Evolutionary conservation across 2,113 vertebrate genomes (phyloP), one percentile per base, ranked within the genome.

Genomic region (Corvus hawaiiensis): DNA sequence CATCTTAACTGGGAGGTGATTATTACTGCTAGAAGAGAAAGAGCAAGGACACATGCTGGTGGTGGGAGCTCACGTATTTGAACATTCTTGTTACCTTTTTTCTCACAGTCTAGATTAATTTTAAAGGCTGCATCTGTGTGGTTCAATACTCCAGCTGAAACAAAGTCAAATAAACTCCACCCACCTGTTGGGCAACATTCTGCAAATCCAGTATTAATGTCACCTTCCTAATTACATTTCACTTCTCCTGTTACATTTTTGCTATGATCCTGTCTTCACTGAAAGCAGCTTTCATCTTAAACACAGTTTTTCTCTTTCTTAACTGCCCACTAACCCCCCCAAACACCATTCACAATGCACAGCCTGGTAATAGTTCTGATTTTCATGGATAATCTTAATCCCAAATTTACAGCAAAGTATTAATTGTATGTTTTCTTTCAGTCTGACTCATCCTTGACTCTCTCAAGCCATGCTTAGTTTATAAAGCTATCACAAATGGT

Each of bases 111-210:
- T 58, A 75, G 78, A 87, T 75, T 77, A 78, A 54, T 93, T 94
- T 89, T 71, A 58, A 83, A 90, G 77, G 30, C 83, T 85, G 58
- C 62, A 73, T 91, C 84, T 91, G 87, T 59, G 77, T 32, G 67
- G 90, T 84, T 74, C 89, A 39, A 54, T 74, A 80, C 51, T 51
- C 39, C 87, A 85, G 64, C 68, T 87, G 86, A 96, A 97, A 89
- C 5, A 18, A 85, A 83, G 51, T 94, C 82, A 92, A 75, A 89
- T 75, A 90, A 67, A 96, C 96, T 77, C 97, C 94, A 78, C 87
- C 90, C 96, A 97, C 97, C 97, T 97, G 97, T 90, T 66, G n/a
- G 75, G 90, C 39, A 58, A 81, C 72, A 21, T 94, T 93, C 82
- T 55, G 72, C 67, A 87, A 72, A 97, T 75, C 85, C 84, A 66